phyloP scores from a whole-genome alignment of 2,888 invertebrate genomes.

The Lithophane socia region DNA sequence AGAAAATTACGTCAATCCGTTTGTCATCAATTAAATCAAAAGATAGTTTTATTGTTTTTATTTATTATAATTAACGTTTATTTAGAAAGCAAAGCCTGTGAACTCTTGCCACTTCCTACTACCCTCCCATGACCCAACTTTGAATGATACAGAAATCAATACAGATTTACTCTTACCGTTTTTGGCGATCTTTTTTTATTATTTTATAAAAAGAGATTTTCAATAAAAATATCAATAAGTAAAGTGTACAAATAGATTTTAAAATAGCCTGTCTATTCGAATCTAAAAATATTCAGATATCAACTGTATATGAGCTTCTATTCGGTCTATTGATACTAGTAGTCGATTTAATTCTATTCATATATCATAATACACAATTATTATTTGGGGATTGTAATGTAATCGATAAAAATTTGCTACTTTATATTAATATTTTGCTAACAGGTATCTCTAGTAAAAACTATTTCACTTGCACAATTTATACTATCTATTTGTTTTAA shows the following conservation, averaged over 20 bases:
- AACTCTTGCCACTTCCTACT: slow-evolving; percentile 73
- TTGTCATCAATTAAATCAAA: slow-evolving; percentile 46
- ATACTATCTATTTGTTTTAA: slow-evolving; percentile 30
- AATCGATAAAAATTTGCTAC: slow-evolving; percentile 58
- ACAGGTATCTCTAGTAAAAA: slow-evolving; percentile 27
- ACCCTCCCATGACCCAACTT: slow-evolving; percentile 68
- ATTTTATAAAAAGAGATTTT: slow-evolving; percentile 69
- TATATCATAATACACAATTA: slow-evolving; percentile 50
- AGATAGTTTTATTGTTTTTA: slow-evolving; percentile 27
- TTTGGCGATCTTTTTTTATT: slow-evolving; percentile 63
- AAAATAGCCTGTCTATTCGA: slow-evolving; percentile 75
- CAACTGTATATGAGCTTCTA: slow-evolving; percentile 78
- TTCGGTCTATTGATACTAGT: slow-evolving; percentile 75
- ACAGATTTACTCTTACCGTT: slow-evolving; percentile 74
- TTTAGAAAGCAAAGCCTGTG: slow-evolving; percentile 66
- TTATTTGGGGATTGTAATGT: slow-evolving; percentile 30
- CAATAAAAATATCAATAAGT: slow-evolving; percentile 72
- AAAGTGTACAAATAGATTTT: slow-evolving; percentile 69
- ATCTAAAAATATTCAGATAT: slow-evolving; percentile 72
- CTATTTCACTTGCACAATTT: slow-evolving; percentile 37
- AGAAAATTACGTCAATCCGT: slow-evolving; percentile 54
- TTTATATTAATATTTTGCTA: slow-evolving; percentile 62
- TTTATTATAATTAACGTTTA: slow-evolving; percentile 18
- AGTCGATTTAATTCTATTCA: slow-evolving; percentile 65
- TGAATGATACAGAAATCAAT: slow-evolving; percentile 75